These are phyloP conservation scores for Rhamnusium bicolor DNA, from an alignment of 2,888 invertebrate species.

Conservation along the genomic window DNA sequence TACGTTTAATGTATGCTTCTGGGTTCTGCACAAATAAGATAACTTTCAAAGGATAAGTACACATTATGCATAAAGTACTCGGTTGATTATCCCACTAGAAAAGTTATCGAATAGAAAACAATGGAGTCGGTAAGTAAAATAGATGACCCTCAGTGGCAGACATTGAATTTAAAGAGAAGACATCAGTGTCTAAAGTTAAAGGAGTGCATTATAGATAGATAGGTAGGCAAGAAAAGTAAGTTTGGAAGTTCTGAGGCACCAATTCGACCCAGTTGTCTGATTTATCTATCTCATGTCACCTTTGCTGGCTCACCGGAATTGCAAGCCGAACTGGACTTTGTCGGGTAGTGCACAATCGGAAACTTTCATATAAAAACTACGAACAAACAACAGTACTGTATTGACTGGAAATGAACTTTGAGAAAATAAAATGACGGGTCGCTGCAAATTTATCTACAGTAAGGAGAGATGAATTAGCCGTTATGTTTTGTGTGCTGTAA, in stretches of 20 bases:
- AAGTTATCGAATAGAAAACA: slow-evolving; percentile 45
- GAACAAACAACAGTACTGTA: slow-evolving; percentile 42
- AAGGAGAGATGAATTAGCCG: slow-evolving; percentile 2
- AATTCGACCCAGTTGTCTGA: slow-evolving; percentile 66
- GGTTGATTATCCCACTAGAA: slow-evolving; percentile 45
- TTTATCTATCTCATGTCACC: slow-evolving; percentile 60
- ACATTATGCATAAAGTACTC: slow-evolving; percentile 16
- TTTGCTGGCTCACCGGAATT: slow-evolving; percentile 52
- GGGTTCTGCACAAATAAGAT: background rate
- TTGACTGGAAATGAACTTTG: slow-evolving; percentile 42
- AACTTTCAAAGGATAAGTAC: background rate
- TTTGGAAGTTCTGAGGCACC: slow-evolving; percentile 63
- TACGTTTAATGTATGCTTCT: background rate
- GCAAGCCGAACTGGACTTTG: slow-evolving; percentile 54
- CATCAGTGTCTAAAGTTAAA: slow-evolving; percentile 61
- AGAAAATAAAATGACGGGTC: slow-evolving; percentile 19
- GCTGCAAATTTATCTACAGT: slow-evolving; percentile 4
- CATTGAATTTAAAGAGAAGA: slow-evolving; percentile 61
- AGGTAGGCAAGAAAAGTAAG: slow-evolving; percentile 52
- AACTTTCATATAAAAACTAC: slow-evolving; percentile 46
- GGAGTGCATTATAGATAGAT: slow-evolving; percentile 59
- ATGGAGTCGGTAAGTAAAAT: slow-evolving; percentile 47
- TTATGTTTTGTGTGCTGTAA: slow-evolving; percentile 3
- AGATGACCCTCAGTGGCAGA: slow-evolving; percentile 49
- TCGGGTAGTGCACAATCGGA: slow-evolving; percentile 39